phyloP scores from a whole-genome alignment of 2,113 vertebrate species.

The Garra rufa region DNA sequence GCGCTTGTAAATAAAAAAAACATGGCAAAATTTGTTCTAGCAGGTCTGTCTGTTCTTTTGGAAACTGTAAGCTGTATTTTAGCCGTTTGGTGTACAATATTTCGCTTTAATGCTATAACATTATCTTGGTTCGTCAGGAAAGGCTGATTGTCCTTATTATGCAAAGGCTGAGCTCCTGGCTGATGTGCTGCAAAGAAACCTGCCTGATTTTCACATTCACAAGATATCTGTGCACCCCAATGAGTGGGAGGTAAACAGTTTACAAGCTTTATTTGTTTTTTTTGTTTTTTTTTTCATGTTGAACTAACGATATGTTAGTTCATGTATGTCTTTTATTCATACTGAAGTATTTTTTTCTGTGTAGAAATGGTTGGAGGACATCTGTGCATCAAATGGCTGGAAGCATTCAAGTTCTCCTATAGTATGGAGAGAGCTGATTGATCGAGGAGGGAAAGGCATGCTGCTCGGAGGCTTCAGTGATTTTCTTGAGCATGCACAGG shows the following conservation, averaged over 20 bases:
- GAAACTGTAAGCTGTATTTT: background rate
- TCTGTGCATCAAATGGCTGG: conserved; percentile 85
- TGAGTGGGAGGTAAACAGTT: conserved; percentile 90
- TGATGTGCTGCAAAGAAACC: conserved; percentile 81
- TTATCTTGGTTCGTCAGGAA: conserved; percentile 74
- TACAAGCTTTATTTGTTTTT: too few species aligned
- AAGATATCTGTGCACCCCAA: conserved; percentile 85
- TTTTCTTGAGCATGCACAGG: conserved; percentile 89
- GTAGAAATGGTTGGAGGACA: conserved; percentile 81
- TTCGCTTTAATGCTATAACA: background rate
- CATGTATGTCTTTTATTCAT: background rate
- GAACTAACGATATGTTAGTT: too few species aligned
- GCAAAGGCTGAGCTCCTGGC: conserved; percentile 90
- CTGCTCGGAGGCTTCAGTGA: conserved; percentile 88
- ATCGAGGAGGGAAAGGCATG: conserved; percentile 85
- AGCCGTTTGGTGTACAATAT: background rate
- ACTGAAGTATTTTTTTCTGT: background rate
- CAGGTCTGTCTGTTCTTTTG: background rate
- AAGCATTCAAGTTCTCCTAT: conserved; percentile 82
- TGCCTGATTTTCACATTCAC: conserved; percentile 84
- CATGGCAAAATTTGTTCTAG: conserved; percentile 78
- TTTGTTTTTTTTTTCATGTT: too few species aligned
- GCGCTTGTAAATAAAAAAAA: background rate
- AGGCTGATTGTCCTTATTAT: conserved; percentile 84
- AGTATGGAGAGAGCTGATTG: conserved; percentile 91